Percentiles rank a stretch among this genome's conserved stretches.
Evolutionary conservation across 2,797 vertebrate species (phyloP).

Genomic region (Peromyscus attwateri): DNA sequence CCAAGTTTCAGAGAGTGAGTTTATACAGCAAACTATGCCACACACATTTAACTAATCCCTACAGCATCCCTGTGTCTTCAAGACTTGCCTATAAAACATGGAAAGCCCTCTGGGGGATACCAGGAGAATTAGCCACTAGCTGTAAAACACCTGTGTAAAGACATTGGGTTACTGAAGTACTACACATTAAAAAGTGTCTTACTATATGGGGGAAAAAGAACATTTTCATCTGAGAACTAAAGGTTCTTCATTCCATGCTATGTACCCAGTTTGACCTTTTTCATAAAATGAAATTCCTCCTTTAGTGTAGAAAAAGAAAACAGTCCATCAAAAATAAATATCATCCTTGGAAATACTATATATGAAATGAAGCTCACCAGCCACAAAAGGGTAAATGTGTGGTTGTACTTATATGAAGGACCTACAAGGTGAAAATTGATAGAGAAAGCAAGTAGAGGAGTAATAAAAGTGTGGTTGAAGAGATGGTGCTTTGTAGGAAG

Average conservation of each 20-base stretch:
- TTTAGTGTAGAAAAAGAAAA: slow-evolving; percentile 18
- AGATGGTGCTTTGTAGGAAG: background rate
- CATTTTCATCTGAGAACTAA: slow-evolving; percentile 51
- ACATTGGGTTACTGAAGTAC: slow-evolving; percentile 22
- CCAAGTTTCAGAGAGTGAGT: slow-evolving; percentile 69
- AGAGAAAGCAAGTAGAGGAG: background rate
- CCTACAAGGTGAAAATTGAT: slow-evolving; percentile 14
- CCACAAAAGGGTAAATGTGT: slow-evolving; percentile 18
- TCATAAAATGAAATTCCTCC: slow-evolving; percentile 38
- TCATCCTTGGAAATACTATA: slow-evolving; percentile 25
- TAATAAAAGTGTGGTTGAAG: background rate
- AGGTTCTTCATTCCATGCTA: background rate
- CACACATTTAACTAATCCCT: slow-evolving; percentile 79
- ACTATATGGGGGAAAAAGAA: background rate
- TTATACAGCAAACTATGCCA: slow-evolving; percentile 76
- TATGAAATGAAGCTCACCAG: slow-evolving; percentile 15
- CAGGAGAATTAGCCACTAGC: slow-evolving; percentile 66
- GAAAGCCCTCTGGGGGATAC: slow-evolving; percentile 66
- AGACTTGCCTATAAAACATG: slow-evolving; percentile 71
- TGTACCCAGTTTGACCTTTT: background rate
- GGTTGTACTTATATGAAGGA: background rate
- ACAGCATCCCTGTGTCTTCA: slow-evolving; percentile 65
- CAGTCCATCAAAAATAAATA: slow-evolving; percentile 7
- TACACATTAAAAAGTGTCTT: slow-evolving; percentile 5
- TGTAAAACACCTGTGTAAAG: slow-evolving; percentile 78